Evolutionary conservation across 2,888 invertebrate genomes (phyloP), one percentile per base, ranked within the genome.

Genomic region (Caenorhabditis macrosperma): DNA sequence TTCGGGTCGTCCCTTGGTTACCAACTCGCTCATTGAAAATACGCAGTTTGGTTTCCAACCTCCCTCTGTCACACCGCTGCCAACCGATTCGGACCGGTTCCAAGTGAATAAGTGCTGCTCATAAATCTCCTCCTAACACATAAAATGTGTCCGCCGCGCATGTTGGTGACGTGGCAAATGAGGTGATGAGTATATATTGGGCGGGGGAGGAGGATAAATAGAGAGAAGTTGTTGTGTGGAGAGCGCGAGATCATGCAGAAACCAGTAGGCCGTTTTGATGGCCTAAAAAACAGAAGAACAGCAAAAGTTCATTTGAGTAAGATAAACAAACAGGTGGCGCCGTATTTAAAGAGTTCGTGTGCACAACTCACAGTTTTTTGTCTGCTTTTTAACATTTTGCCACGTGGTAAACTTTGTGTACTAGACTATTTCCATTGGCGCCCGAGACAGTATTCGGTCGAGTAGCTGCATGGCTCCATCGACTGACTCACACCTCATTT

Each of bases 181-280:
- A 28, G 38, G 44, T 15, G 38, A 41, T 17, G 30, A n/a, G 28
- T 10, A 24, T n/a, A n/a, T n/a, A n/a, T n/a, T n/a, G n/a, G n/a
- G n/a, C n/a, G n/a, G 28, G 15, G 22, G 48, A 20, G 12, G 44
- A 17, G 48, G 63, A 63, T 63, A 63, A 63, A 63, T 38, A 63
- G 5, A 10, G 38, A 15, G 9, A 9, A 15, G 15, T 28, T 44
- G 5, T 2, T 15, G 22, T 20, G 30, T 26, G 15, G 26, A 35
- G 24, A 20, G 35, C 22, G 54, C 10, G 24, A 67, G 67, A 67
- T 67, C 67, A 67, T 67, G 55, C 33, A 67, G 46, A 10, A 67
- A 67, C 67, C 61, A 33, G 41, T n/a, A 44, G 24, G 7, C 35
- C 28, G 44, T 17, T 44, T 46, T 24, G 30, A 57, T 67, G 57